Percentiles rank a stretch among this genome's conserved stretches.
Evolutionary conservation across 2,888 invertebrate species (phyloP).

Genomic region (Carpatolechia fugitivella): DNA sequence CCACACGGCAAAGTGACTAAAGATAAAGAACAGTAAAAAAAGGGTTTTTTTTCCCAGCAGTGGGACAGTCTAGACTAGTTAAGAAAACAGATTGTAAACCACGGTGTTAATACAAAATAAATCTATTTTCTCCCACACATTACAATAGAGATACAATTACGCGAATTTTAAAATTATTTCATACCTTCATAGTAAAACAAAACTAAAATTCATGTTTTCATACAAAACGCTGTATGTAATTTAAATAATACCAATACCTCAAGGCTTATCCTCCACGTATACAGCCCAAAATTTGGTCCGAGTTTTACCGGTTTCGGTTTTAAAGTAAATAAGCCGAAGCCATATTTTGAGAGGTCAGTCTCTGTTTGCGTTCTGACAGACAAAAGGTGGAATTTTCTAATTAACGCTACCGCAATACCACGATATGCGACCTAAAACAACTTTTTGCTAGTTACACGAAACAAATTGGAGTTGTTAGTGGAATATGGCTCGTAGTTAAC

Average conservation of each 20-base stretch:
- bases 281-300: background rate
- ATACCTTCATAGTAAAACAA: background rate
- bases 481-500: background rate
- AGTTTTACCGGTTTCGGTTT: conserved; percentile 10
- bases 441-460: conserved; percentile 8
- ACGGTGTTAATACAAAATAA: no score
- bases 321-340: conserved; percentile 25
- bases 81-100: no score
- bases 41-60: no score
- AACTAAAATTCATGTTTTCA: background rate
- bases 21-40: no score
- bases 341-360: conserved; percentile 32
- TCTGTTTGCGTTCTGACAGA: conserved; percentile 30
- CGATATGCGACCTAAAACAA: conserved; percentile 23
- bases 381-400: conserved; percentile 35
- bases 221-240: background rate
- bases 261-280: background rate
- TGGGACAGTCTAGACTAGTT: no score
- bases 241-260: background rate
- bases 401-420: conserved; percentile 31
- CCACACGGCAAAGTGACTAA: no score
- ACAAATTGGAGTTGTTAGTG: background rate
- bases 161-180: no score
- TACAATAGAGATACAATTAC: no score
- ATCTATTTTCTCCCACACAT: no score